Evolutionary conservation across 2,113 vertebrate genomes (phyloP).

Genomic region (Pipra filicauda): DNA sequence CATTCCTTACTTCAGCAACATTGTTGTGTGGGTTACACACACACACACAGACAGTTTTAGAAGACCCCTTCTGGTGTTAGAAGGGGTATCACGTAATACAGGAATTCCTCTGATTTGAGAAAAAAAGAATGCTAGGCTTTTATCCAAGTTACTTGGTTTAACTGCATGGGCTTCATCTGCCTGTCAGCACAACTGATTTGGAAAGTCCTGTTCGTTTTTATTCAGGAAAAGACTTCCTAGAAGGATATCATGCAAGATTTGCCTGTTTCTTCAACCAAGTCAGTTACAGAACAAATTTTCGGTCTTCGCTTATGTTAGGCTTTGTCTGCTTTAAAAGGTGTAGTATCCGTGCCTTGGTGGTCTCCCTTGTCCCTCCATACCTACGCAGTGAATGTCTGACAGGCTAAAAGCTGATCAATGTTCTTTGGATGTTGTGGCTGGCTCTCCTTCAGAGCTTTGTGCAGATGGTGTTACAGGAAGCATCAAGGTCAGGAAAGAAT

Average conservation of each 20-base stretch:
- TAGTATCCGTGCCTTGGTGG: background rate
- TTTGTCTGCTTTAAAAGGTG: background rate
- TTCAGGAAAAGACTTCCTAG: background rate
- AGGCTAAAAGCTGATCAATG: background rate
- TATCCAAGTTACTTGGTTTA: background rate
- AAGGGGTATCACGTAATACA: background rate
- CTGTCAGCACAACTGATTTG: background rate
- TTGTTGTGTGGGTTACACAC: background rate
- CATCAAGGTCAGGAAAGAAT: background rate
- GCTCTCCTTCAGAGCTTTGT: background rate
- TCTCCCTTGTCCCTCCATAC: background rate
- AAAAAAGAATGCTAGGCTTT: background rate
- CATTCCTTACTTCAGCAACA: fast-evolving
- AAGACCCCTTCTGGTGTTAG: background rate
- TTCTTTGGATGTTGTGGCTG: background rate
- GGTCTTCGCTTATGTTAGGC: background rate
- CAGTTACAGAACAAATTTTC: background rate
- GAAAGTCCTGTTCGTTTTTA: background rate
- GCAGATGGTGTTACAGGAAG: background rate
- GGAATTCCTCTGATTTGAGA: background rate
- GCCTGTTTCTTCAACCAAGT: background rate
- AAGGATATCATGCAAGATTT: background rate
- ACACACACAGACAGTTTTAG: background rate
- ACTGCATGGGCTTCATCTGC: background rate
- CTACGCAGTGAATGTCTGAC: background rate